Base-by-base conservation (phyloP, 2,888 invertebrate species). In the Myathropa florea region DNA sequence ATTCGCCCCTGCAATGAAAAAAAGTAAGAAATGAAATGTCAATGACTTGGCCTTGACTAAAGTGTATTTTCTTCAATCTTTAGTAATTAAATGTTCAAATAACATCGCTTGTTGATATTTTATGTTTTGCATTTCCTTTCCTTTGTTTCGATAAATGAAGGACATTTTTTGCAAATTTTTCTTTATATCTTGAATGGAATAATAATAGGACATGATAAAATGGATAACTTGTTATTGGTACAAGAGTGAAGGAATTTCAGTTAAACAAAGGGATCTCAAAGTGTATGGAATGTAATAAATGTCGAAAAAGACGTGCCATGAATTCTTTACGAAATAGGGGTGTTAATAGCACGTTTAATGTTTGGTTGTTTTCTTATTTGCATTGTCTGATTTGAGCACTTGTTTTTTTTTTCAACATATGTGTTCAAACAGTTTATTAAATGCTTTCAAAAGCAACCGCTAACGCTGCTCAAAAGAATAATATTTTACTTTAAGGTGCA, bases 241-340 rank as follows among this genome's bases (percentile, higher is more conserved):
- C 36, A 30, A 30, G 59, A 53, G 46, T 26, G 46, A 61, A 61
- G 14, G 46, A 70, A 76, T 76, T 55, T 28, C 28, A 33, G 36
- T 70, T 21, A 64, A 75, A 70, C 63, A 28, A 60, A 57, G 26
- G 59, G 28, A 60, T 60, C 64, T 61, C 39, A 86, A 84, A 86
- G 76, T 88, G 88, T 88, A 77, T 86, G 83, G 88, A 89, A 89
- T 89, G 88, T 88, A 89, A 89, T 89, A 89, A 88, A 88, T 89
- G 89, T 88, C 88, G 78, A 83, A 88, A 88, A 88, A 86, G 82
- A 89, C 85, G 83, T 86, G 85, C 80, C 78, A 86, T 80, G 88
- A 88, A 88, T 89, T 87, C 68, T 72, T 85, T 83, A 83, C 81
- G 28, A 61, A 57, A 83, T 59, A 82, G 75, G 84, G 75, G 78